These are phyloP conservation scores for Geopemphigus sp. DNA, from an alignment of 1,140 invertebrate genomes.

Conservation along the genomic window DNA sequence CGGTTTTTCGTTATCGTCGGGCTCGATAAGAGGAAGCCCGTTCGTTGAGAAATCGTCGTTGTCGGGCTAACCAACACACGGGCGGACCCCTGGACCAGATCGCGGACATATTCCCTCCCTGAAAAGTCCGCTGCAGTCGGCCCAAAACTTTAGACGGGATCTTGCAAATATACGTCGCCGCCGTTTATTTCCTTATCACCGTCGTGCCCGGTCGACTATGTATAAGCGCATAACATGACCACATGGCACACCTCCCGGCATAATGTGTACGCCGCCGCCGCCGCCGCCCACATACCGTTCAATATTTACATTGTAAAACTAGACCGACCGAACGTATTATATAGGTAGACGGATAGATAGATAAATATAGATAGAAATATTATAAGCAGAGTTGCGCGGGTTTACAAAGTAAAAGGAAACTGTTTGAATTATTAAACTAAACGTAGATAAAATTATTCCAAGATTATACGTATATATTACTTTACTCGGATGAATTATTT, in stretches of 20 bases:
- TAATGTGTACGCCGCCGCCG: background rate
- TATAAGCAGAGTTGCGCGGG: background rate
- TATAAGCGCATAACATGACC: conserved; percentile 18
- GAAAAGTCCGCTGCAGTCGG: background rate
- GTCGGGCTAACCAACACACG: background rate
- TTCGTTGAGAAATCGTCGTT: background rate
- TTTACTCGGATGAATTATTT: background rate
- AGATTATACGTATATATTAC: background rate
- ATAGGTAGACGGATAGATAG: too few relatives aligned
- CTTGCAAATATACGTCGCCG: background rate
- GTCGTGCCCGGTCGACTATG: background rate
- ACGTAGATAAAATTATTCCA: background rate
- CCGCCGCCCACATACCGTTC: background rate
- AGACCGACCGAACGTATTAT: background rate
- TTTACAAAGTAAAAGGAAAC: conserved; percentile 7
- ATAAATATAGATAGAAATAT: background rate
- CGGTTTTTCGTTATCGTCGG: background rate
- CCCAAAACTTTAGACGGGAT: background rate
- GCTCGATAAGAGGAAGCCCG: too few relatives aligned
- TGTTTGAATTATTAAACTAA: conserved; percentile 26
- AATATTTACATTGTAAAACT: background rate
- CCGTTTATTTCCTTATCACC: background rate
- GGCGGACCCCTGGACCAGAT: background rate
- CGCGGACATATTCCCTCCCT: background rate
- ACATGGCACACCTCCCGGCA: conserved; percentile 9